These are phyloP conservation scores for Scleropages formosus DNA, from an alignment of 2,797 vertebrate genomes.

Conservation along the genomic window DNA sequence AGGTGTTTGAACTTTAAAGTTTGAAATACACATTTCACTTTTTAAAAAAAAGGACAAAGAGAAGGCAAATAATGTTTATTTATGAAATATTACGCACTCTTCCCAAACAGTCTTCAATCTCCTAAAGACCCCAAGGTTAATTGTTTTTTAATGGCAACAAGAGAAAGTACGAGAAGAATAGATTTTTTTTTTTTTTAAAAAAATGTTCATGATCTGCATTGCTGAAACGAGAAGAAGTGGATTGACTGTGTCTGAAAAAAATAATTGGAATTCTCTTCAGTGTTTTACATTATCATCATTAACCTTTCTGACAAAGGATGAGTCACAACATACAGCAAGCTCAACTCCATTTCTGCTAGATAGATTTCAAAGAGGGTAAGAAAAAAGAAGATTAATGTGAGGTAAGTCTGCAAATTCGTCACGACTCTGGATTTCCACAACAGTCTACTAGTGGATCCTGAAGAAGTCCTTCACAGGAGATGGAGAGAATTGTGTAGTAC, in stretches of 20 bases:
- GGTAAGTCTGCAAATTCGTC: not conserved
- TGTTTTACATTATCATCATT: slow-evolving; percentile 30
- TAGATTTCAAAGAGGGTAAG: not conserved
- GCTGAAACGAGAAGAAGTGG: slow-evolving; percentile 26
- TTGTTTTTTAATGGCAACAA: slow-evolving; percentile 20
- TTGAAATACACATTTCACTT: not conserved
- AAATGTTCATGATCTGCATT: not conserved
- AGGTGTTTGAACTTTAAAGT: not conserved
- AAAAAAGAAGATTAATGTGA: slow-evolving; percentile 19
- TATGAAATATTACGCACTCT: slow-evolving; percentile 9
- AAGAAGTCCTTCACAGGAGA: not conserved
- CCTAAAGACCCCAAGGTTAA: slow-evolving; percentile 24
- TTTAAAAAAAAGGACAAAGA: slow-evolving; percentile 19
- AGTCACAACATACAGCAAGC: slow-evolving; percentile 23
- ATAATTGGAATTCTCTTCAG: slow-evolving; percentile 31
- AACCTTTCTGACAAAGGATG: slow-evolving; percentile 33
- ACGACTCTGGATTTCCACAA: not conserved
- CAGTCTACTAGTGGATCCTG: too few relatives aligned
- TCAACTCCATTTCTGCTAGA: slow-evolving; percentile 11
- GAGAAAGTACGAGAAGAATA: slow-evolving; percentile 5
- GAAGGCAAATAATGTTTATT: slow-evolving; percentile 26
- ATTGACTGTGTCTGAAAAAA: slow-evolving; percentile 28
- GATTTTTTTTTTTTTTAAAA: slow-evolving; percentile 23
- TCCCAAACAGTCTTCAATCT: slow-evolving; percentile 2
- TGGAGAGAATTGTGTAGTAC: too few relatives aligned